Evolutionary conservation across 2,797 vertebrate genomes (phyloP), one percentile per base, ranked within the genome.

Genomic region (Furcifer pardalis): DNA sequence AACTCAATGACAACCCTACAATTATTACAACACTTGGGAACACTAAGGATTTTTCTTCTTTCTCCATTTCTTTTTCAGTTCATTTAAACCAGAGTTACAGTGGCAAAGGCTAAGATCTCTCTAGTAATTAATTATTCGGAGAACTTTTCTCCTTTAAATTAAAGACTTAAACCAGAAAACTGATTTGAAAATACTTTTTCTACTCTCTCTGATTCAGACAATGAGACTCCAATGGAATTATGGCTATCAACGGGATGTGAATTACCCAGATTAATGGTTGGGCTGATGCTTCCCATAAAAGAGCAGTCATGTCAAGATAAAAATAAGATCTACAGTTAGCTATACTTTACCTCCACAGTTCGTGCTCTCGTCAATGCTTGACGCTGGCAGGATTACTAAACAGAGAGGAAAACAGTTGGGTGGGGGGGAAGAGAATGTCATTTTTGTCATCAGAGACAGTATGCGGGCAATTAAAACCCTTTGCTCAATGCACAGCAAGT

Each of bases 371-470:
- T 99, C 98, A 87, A 98, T 97, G 94, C 98, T 98, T 91, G 98
- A 99, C 81, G 98, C 98, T 82, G 98, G 97, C 89, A 99, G 97
- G 94, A 99, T 99, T 91, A 98, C 98, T 99, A 96, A 89, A 93
- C 77, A 89, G 82, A 91, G 85, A 91, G 81, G 93, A 84, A 90
- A 90, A 82, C 15, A 66, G 86, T 89, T 42, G 86, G 82, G 84
- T 49, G 37, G 66, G 56, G 85, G 86, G 52, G 52, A 21, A 56
- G 52, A 56, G 52, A 83, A 84, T 79, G 81, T 93, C 49, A 91
- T 90, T 92, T 71, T 91, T 90, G 79, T 82, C 81, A 92, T 75
- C 66, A 44, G 71, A 77, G 83, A 72, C 83, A 83, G 40, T 81
- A 74, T 86, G 79, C 52, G 84, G 82, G 68, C 90, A 91, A 92